These are phyloP conservation scores for Lithophane semibrunnea DNA, from an alignment of 2,888 invertebrate genomes.

Conservation along the genomic window DNA sequence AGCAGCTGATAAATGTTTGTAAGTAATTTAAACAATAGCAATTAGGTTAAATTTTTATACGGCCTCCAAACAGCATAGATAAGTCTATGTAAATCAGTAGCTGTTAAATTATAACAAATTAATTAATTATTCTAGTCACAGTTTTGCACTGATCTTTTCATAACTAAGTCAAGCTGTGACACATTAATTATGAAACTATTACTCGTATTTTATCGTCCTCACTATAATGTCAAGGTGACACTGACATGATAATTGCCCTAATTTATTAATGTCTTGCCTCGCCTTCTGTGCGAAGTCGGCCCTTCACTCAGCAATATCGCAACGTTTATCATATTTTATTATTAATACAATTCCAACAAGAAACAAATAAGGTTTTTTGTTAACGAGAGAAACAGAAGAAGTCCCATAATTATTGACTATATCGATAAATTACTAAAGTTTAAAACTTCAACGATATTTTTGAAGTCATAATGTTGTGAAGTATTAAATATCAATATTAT, in stretches of 20 bases:
- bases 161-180: conserved; percentile 32
- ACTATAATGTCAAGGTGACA: conserved; percentile 77
- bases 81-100: conserved; percentile 12
- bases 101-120: background rate
- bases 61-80: conserved; percentile 16
- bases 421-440: conserved; percentile 9
- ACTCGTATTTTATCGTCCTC: conserved; percentile 60
- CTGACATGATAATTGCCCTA: conserved; percentile 80
- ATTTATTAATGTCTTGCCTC: conserved; percentile 79
- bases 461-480: conserved; percentile 5
- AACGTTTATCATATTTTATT: conserved; percentile 56
- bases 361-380: conserved; percentile 29
- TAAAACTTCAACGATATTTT: conserved; percentile 9
- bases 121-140: conserved; percentile 17
- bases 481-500: conserved; percentile 31
- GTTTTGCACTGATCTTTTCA: conserved; percentile 35
- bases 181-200: conserved; percentile 31
- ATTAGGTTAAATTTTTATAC: conserved; percentile 1
- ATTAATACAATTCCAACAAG: conserved; percentile 35
- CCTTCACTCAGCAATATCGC: conserved; percentile 73
- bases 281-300: conserved; percentile 72
- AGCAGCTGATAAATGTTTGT: background rate
- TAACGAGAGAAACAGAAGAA: background rate
- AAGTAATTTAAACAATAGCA: background rate
- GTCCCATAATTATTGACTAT: conserved; percentile 24